Evolutionary conservation across 1,140 invertebrate genomes (phyloP), one percentile per base, ranked within the genome.

Genomic region (Bombus impatiens): DNA sequence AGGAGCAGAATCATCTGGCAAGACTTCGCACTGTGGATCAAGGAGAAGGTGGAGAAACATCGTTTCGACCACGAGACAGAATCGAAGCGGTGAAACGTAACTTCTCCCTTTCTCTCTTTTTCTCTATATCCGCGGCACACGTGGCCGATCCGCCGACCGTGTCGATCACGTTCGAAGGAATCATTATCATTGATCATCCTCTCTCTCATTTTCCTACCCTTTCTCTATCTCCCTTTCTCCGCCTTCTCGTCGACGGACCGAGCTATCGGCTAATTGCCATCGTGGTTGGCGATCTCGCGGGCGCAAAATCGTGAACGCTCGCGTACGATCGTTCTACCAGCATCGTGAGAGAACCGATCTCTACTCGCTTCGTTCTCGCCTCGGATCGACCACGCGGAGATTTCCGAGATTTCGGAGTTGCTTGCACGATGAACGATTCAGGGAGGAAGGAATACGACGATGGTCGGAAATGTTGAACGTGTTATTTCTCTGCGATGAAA

Each of bases 151-250:
- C 92, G 88, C 87, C 89, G 88, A 82, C 87, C 87, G 91, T 92
- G 92, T 93, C 91, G 92, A 93, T 93, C 92, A 92, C 92, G 92
- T 92, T 93, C 86, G 76, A 86, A 79, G 82, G 90, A 92, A 91
- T 93, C 92, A 93, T 93, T 92, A 93, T 93, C 92, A 91, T 93
- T 92, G 91, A 92, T 93, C 92, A 92, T 90, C 88, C 89, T 71
- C 67, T 76, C 32, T 35, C 47, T 77, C 35, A 28, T 12, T 78
- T 37, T 62, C 53, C 25, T 35, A n/a, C 37, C 40, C 22, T 59
- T 25, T 40, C 32, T 77, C 76, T 12, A 37, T n/a, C 76, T 32
- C 57, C 25, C 37, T 81, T 85, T 80, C 74, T 77, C 84, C 91
- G 86, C 87, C 90, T 90, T 90, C 91, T 71, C 80, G 79, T 74